Evolutionary conservation across 1,140 invertebrate species (phyloP), one percentile per base, ranked within the genome.

Genomic region (Lycorma delicatula): DNA sequence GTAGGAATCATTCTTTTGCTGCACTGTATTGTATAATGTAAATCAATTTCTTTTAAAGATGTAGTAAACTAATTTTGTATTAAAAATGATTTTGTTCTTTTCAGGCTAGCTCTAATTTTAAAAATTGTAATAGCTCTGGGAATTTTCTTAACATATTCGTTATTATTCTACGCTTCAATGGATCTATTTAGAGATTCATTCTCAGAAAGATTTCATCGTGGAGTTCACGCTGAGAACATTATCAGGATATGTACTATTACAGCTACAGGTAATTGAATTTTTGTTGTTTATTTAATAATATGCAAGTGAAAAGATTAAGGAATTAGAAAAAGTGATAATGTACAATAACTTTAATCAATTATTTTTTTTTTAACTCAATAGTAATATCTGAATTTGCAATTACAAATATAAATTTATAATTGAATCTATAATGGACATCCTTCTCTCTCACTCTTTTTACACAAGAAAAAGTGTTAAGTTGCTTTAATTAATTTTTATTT

Each of bases 91-190:
- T 59, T 23, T 22, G 47, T 67, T 60, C 56, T 53, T 79, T 81
- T 47, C 77, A 91, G 89, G 58, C 77, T 93, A 51, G 92, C 91
- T 3, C 84, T 93, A 68, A 79, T 82, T 4, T 91, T 95, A 0
- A 91, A 93, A 68, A 49, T 96, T 1, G 89, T 95, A 83, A 97
- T 97, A 69, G 89, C 92, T 1, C 67, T 93, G 1, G 89, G 91
- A 3, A 93, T 97, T 29, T 96, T 96, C 77, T 80, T 97, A 29
- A 92, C 91, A 0, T 97, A 96, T 72, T 86, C 86, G 46, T 77
- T 99, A 13, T 95, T 98, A 72, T 92, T 97, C 70, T 98, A 97
- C 72, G 94, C 98, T 0, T 92, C 96, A 0, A 87, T 97, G 76
- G 87, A 91, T 64, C 95, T 98, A 58, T 87, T 97, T 54, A 96